Evolutionary conservation across 2,888 invertebrate genomes (phyloP), one percentile per base, ranked within the genome.

Genomic region (Trissoscelio sp.): DNA sequence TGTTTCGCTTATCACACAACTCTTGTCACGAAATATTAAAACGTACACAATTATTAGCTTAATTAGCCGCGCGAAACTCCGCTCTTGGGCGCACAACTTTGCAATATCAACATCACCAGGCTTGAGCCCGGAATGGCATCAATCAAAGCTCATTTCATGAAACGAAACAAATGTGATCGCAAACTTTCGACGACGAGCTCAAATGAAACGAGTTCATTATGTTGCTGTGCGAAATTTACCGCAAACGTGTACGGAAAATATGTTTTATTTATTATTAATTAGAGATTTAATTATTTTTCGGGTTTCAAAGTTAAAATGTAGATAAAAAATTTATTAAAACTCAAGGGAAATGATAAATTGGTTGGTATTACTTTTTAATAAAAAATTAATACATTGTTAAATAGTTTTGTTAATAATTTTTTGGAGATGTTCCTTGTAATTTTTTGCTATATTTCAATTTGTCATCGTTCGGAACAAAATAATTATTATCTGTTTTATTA

Each of bases 41-140:
- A 62, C 53, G 39, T 57, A 69, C 51, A 57, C 14, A 57, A 69
- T 69, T 69, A 57, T 69, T 57, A 44, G 39, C 18, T 53, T 67
- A 55, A 67, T 55, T 55, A 24, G 42, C 28, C 12, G 31, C 28
- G 28, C 20, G 39, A 34, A 51, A 66, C 20, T 51, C 18, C 12
- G 6, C 1, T 42, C 18, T 42, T 28, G 24, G 6, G 28, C 18
- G n/a, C 42, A n/a, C n/a, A 55, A 67, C 42, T 55, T 42, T 67
- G 53, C 42, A 69, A 57, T 57, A 44, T 22, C 28, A 69, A 57
- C 20, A 55, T 46, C 46, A 31, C n/a, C 53, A 44, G 22, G n/a
- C 20, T 53, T 12, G 18, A 20, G 42, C 14, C 24, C 5, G 11
- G 7, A 44, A 42, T 31, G 53, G 28, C 18, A 67, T 55, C 67